Conservation (phyloP, 1,140 invertebrate genomes). For the Bombus haemorrhoidalis region DNA sequence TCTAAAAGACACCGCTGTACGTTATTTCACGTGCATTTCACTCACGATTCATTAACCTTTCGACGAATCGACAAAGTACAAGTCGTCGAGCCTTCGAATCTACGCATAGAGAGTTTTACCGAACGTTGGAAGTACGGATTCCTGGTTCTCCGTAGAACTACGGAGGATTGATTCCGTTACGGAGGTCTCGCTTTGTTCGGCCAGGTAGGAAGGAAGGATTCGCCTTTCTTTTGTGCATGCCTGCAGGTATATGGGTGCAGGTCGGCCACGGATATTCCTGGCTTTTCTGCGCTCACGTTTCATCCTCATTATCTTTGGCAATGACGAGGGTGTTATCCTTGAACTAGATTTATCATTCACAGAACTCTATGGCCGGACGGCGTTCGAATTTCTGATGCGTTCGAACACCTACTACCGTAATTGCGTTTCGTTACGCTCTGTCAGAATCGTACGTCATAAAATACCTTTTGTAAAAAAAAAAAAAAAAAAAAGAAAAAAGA, state of each 20-base stretch:
- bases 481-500: too few species aligned
- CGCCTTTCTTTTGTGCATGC: slow-evolving; percentile 59
- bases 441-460: neutral
- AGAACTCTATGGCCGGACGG: slow-evolving; percentile 1
- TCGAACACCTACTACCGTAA: slow-evolving; percentile 31
- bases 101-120: neutral
- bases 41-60: slow-evolving; percentile 50
- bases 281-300: slow-evolving; percentile 57
- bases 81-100: neutral
- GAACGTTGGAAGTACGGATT: neutral
- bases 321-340: slow-evolving; percentile 72
- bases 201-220: slow-evolving; percentile 65
- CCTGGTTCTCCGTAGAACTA: slow-evolving; percentile 15
- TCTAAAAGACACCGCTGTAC: slow-evolving; percentile 24
- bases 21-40: slow-evolving; percentile 8
- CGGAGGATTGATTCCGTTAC: slow-evolving; percentile 69
- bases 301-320: slow-evolving; percentile 67
- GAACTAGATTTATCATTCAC: slow-evolving; percentile 69
- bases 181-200: slow-evolving; percentile 68
- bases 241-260: slow-evolving; percentile 67
- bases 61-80: slow-evolving; percentile 19
- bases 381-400: slow-evolving; percentile 29
- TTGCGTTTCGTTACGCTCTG: slow-evolving; percentile 19
- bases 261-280: slow-evolving; percentile 55
- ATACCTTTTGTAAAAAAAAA: neutral